Percentiles rank a stretch among this genome's conserved stretches.
phyloP scores from a whole-genome alignment of 2,888 invertebrate species.

The Morpho achilles region DNA sequence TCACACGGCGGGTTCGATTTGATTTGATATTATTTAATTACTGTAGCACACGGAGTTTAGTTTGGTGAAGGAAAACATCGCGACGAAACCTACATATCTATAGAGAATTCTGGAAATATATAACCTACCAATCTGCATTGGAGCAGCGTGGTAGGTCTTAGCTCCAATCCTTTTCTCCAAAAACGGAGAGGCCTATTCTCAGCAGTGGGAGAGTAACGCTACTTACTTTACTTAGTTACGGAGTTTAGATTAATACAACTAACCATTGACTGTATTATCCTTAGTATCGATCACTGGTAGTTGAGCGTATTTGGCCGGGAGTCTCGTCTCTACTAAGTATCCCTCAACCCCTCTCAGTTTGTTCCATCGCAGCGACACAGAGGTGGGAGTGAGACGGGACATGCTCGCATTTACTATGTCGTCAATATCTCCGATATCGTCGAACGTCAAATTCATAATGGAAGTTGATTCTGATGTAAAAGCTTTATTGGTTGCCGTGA shows the following conservation, averaged over 20 bases:
- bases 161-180: too few relatives aligned
- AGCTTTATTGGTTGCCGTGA: conserved; percentile 82
- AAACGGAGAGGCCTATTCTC: too few relatives aligned
- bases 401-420: conserved; percentile 78
- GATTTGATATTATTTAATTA: too few relatives aligned
- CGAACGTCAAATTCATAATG: conserved; percentile 79
- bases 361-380: conserved; percentile 81
- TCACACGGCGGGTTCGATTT: too few relatives aligned
- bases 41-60: too few relatives aligned
- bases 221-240: too few relatives aligned
- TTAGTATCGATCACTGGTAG: conserved; percentile 61
- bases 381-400: conserved; percentile 63
- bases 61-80: too few relatives aligned
- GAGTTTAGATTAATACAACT: conserved; percentile 28
- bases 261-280: conserved; percentile 66
- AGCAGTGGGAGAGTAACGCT: too few relatives aligned
- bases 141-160: too few relatives aligned
- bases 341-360: conserved; percentile 77
- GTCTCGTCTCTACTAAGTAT: conserved; percentile 74
- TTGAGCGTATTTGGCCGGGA: conserved; percentile 77
- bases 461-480: conserved; percentile 81
- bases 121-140: too few relatives aligned
- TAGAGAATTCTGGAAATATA: too few relatives aligned
- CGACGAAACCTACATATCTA: too few relatives aligned
- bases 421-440: conserved; percentile 82